phyloP scores from a whole-genome alignment of 2,888 invertebrate genomes.

The Lamellibrachia columna region DNA sequence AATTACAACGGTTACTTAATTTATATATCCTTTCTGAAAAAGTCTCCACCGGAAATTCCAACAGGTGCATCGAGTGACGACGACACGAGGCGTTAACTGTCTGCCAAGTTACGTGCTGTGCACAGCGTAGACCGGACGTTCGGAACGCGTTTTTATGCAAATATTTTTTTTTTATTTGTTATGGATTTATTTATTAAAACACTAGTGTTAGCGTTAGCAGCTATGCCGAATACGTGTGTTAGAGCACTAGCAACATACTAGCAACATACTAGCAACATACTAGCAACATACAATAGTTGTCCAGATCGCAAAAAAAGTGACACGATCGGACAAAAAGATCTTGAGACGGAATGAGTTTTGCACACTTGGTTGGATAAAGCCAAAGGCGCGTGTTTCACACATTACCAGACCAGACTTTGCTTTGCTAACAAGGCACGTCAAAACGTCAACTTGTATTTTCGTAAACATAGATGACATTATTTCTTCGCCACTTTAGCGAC shows the following conservation, averaged over 20 bases:
- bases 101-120: not conserved
- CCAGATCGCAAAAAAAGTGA: not conserved
- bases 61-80: not conserved
- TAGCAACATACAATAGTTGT: not conserved
- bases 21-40: not conserved
- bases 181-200: not conserved
- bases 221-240: not conserved
- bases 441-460: not conserved
- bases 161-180: not conserved
- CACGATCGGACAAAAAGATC: not conserved
- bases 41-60: not conserved
- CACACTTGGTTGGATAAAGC: not conserved
- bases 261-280: too few species aligned
- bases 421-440: conserved; percentile 8
- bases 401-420: not conserved
- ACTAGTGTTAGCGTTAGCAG: not conserved
- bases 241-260: not conserved
- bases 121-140: not conserved
- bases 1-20: not conserved
- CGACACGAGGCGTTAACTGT: not conserved
- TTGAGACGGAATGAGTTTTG: not conserved
- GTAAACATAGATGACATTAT: not conserved
- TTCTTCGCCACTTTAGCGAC: not conserved
- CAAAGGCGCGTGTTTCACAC: not conserved
- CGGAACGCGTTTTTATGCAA: too few species aligned